Evolutionary conservation across 2,888 invertebrate species (phyloP).

Genomic region (Parnassius mnemosyne): DNA sequence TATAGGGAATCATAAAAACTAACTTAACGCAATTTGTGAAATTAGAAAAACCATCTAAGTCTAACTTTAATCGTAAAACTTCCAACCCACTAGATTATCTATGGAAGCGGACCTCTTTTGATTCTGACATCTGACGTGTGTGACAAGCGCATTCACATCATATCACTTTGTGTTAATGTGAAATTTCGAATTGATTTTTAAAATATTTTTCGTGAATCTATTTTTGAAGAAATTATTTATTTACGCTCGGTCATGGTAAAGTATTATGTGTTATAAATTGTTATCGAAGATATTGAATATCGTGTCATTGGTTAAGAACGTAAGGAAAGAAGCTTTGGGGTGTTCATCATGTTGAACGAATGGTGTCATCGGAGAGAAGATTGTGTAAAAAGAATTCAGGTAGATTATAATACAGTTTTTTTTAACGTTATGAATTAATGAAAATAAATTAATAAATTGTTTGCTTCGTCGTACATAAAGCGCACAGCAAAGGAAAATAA

Average conservation of each 20-base stretch:
- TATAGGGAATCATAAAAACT: too few species aligned
- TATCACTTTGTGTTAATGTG: constrained; percentile 60
- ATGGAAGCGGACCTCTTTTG: constrained; percentile 32
- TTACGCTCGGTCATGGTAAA: constrained; percentile 66
- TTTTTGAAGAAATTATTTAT: constrained; percentile 78
- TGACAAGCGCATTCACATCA: constrained; percentile 59
- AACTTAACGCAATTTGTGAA: too few species aligned
- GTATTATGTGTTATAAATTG: constrained; percentile 75
- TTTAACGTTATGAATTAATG: too few species aligned
- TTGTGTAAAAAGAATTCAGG: constrained; percentile 64
- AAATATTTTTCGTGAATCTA: constrained; percentile 75
- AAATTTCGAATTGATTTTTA: constrained; percentile 74
- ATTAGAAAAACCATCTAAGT: not conserved
- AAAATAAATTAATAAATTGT: too few species aligned
- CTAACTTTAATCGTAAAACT: constrained; percentile 10
- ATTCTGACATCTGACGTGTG: constrained; percentile 42
- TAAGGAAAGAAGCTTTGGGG: constrained; percentile 47
- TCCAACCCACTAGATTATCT: constrained; percentile 34
- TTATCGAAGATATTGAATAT: constrained; percentile 46
- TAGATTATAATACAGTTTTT: constrained; percentile 35
- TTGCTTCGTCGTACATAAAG: too few species aligned
- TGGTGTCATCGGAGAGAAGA: constrained; percentile 68
- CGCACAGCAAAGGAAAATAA: too few species aligned
- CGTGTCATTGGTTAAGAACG: constrained; percentile 56
- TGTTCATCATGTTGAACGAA: constrained; percentile 76